Evolutionary conservation across 2,797 vertebrate genomes (phyloP).

Genomic region (Pagetopsis macropterus): DNA sequence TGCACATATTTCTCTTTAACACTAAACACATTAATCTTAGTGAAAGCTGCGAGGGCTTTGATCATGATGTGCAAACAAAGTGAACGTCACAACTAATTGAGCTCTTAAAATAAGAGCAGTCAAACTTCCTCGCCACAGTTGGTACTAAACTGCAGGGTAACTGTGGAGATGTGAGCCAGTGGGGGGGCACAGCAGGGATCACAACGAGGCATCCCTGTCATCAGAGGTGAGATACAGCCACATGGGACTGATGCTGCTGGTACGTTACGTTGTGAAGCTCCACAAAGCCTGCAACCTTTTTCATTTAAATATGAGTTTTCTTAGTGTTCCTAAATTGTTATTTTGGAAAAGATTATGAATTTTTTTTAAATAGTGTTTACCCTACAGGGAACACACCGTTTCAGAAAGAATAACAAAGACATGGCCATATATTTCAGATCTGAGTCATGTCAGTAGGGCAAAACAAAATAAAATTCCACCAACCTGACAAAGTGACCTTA

Average conservation of each 20-base stretch:
- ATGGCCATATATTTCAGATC: background rate
- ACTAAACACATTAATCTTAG: background rate
- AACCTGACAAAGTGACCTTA: background rate
- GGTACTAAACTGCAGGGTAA: conserved; percentile 33
- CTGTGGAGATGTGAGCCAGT: conserved; percentile 30
- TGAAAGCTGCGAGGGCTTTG: background rate
- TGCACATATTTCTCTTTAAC: background rate
- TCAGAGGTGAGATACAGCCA: conserved; percentile 48
- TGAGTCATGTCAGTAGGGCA: background rate
- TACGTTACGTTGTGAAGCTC: conserved; percentile 29
- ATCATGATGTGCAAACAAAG: background rate
- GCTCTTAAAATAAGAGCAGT: background rate
- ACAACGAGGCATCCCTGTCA: conserved; percentile 42
- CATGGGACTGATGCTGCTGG: conserved; percentile 36
- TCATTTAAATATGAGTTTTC: too few relatives aligned
- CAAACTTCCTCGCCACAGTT: background rate
- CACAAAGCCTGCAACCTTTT: background rate
- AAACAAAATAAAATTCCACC: background rate
- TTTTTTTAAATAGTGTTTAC: background rate
- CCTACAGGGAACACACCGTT: conserved; percentile 1
- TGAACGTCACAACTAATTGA: background rate
- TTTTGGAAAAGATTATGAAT: background rate
- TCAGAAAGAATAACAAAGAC: background rate
- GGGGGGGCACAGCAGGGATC: conserved; percentile 40
- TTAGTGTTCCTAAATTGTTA: background rate